phyloP scores from a whole-genome alignment of 2,888 invertebrate genomes.

The Parelbella ahira region DNA sequence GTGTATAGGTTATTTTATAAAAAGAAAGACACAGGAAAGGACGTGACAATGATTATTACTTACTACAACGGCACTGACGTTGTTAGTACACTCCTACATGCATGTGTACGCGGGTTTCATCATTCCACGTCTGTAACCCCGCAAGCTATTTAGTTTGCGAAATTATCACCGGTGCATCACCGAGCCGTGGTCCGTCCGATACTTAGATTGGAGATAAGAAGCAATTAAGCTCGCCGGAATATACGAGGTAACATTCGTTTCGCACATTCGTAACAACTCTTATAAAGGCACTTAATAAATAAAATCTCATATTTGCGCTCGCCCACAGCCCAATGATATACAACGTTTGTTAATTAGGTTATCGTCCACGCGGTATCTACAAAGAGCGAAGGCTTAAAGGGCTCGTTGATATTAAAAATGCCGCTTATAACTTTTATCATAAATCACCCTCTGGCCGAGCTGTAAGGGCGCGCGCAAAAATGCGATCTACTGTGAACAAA shows the following conservation, averaged over 20 bases:
- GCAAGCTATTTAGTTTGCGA: slow-evolving; percentile 18
- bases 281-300: slow-evolving; percentile 53
- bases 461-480: slow-evolving; percentile 71
- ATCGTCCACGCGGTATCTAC: slow-evolving; percentile 72
- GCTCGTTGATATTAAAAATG: slow-evolving; percentile 76
- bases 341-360: slow-evolving; percentile 79
- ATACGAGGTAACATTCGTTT: slow-evolving; percentile 37
- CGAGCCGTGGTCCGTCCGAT: slow-evolving; percentile 53
- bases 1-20: no score
- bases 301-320: slow-evolving; percentile 64
- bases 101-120: no score
- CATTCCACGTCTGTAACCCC: neutral
- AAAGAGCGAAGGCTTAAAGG: slow-evolving; percentile 64
- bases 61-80: no score
- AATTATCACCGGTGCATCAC: slow-evolving; percentile 22
- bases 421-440: slow-evolving; percentile 75
- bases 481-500: slow-evolving; percentile 62
- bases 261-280: slow-evolving; percentile 44
- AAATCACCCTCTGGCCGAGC: slow-evolving; percentile 73
- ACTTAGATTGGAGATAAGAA: slow-evolving; percentile 52
- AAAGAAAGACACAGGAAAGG: no score
- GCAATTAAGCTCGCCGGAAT: slow-evolving; percentile 49
- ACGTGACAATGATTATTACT: no score
- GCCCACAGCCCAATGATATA: slow-evolving; percentile 61
- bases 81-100: no score